phyloP scores from a whole-genome alignment of 2,888 invertebrate genomes.

The Dicranocentrus wangi region DNA sequence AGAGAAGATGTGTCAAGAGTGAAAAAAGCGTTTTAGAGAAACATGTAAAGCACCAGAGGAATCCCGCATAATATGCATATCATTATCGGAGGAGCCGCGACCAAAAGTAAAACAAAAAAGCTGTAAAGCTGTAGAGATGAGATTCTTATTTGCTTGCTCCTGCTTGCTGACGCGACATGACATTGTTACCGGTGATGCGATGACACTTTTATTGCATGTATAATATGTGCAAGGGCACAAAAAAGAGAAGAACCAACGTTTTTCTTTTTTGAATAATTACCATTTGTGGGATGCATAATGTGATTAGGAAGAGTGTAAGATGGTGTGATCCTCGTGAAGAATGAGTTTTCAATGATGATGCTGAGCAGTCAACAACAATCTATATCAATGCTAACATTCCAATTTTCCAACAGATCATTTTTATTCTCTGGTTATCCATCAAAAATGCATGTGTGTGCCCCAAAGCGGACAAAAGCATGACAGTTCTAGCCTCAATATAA shows the following conservation, averaged over 20 bases:
- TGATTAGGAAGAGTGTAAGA: slow-evolving; percentile 5
- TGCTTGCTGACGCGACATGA: slow-evolving; percentile 31
- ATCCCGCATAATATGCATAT: slow-evolving; percentile 1
- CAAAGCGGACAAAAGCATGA: background rate
- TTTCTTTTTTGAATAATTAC: slow-evolving; percentile 6
- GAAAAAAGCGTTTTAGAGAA: background rate
- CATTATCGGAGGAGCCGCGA: background rate
- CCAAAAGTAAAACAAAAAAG: background rate
- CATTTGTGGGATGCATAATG: background rate
- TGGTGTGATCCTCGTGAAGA: background rate
- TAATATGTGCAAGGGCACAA: background rate
- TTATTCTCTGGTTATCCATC: too few species aligned
- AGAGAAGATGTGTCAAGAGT: slow-evolving; percentile 33
- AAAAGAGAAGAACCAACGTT: too few species aligned
- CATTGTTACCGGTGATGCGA: slow-evolving; percentile 26
- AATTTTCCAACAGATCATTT: slow-evolving; percentile 4
- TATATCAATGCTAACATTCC: slow-evolving; percentile 22
- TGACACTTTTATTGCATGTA: slow-evolving; percentile 47
- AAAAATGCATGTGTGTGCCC: background rate
- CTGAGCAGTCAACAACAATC: slow-evolving; percentile 36
- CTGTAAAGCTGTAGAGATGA: too few species aligned
- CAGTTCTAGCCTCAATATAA: background rate
- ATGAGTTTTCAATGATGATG: background rate
- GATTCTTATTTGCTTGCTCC: background rate
- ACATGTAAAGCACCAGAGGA: background rate